phyloP scores from a whole-genome alignment of 37 sponge, comb jelly and placozoan genomes.

The Crambe crambe region DNA sequence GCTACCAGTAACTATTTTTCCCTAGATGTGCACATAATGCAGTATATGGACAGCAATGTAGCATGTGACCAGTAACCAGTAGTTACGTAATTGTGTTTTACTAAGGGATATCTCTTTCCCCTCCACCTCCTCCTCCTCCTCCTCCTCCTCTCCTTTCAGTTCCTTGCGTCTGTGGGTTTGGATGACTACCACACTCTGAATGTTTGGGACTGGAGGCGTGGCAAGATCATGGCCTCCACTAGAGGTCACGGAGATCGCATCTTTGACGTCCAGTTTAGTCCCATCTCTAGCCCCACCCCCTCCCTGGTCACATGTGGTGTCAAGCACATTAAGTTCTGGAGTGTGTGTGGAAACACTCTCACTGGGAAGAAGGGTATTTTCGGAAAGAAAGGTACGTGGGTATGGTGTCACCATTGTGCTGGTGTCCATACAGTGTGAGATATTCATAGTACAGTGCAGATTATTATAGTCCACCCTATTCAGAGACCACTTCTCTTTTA shows the following conservation, averaged over 20 bases:
- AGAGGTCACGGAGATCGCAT: conserved; percentile 82
- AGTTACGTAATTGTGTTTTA: too few relatives aligned
- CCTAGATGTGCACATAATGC: too few relatives aligned
- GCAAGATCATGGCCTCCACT: conserved; percentile 68
- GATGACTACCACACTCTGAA: conserved; percentile 83
- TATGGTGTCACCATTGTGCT: too few relatives aligned
- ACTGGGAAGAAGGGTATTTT: conserved; percentile 87
- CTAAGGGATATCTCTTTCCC: too few relatives aligned
- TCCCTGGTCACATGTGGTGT: conserved; percentile 90
- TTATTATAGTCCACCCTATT: too few relatives aligned
- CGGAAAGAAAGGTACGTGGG: conserved; percentile 87
- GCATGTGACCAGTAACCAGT: too few relatives aligned
- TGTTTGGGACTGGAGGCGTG: conserved; percentile 93
- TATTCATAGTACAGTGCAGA: background rate
- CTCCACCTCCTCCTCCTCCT: background rate
- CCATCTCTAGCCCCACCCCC: conserved; percentile 28
- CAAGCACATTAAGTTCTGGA: conserved; percentile 98
- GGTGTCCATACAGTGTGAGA: too few relatives aligned
- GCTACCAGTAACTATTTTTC: too few relatives aligned
- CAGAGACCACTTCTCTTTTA: too few relatives aligned
- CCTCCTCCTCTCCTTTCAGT: conserved; percentile 17
- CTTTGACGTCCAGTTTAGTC: conserved; percentile 88
- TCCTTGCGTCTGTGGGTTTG: conserved; percentile 88
- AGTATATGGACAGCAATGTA: too few relatives aligned
- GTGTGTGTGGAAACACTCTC: conserved; percentile 88